Base-by-base conservation (phyloP, 1,140 invertebrate species). In the Paracyclopina nana region DNA sequence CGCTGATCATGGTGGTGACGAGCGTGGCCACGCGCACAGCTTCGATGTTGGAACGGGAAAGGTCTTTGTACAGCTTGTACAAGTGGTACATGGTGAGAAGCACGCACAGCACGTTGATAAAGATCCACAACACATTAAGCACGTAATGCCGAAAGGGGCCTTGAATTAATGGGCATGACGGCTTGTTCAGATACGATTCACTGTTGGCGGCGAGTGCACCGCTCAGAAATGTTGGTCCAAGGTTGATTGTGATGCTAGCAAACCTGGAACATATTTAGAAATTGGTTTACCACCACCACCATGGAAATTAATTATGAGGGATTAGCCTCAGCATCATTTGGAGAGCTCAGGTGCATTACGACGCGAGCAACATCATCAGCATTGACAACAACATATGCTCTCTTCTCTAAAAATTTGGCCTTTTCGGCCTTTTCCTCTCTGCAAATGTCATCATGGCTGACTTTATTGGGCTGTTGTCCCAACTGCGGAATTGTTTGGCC, bases 191-290 rank as follows among this genome's bases (percentile, higher is more conserved):
- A 0, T 73, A 73, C n/a, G 71, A 72, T 56, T 81, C 80, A 0
- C 78, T 75, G 57, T 81, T 82, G n/a, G 80, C 80, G 0, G 81
- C 80, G 40, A 86, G 64, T 8, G 82, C 81, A 2, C 82, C 82
- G 50, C 78, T 81, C 55, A 86, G 67, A 65, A 91, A 87, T 4
- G 84, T 88, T 2, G 84, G 83, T 4, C 84, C 84, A 54, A 91
- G 70, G 65, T 91, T 87, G 60, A 90, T 83, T 8, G 84, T 85
- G 58, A 88, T 60, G 50, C 64, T 67, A 11, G 66, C 66, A 48
- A 59, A 59, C 50, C 50, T 52, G 31, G 20, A 50, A 50, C 9
- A 46, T n/a, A n/a, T n/a, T n/a, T n/a, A n/a, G n/a, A n/a, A n/a
- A n/a, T n/a, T n/a, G n/a, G n/a, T n/a, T n/a, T n/a, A n/a, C n/a